Evolutionary conservation across 2,113 vertebrate species (phyloP).

Genomic region (Esox niger): DNA sequence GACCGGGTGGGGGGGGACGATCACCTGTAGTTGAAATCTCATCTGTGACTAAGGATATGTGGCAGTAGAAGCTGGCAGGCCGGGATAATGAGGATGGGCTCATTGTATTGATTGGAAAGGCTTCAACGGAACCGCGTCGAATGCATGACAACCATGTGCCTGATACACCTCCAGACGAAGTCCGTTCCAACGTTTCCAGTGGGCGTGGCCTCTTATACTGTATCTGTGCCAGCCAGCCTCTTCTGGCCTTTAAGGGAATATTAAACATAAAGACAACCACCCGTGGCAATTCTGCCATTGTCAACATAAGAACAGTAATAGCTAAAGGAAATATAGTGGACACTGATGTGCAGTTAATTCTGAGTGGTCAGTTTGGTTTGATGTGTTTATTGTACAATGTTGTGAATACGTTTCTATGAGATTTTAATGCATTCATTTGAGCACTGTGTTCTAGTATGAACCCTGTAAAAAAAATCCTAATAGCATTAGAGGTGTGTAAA

Average conservation of each 20-base stretch:
- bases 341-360: background rate
- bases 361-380: background rate
- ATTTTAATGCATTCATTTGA: background rate
- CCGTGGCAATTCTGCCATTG: background rate
- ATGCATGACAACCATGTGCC: too few species aligned
- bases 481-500: background rate
- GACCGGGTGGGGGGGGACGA: background rate
- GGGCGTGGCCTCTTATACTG: too few species aligned
- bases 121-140: too few species aligned
- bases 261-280: background rate
- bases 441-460: background rate
- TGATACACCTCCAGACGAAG: too few species aligned
- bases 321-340: background rate
- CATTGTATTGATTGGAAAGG: too few species aligned
- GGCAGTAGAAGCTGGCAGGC: too few species aligned
- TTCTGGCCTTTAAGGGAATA: background rate
- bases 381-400: conserved; percentile 3
- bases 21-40: background rate
- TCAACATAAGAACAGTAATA: background rate
- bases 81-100: too few species aligned
- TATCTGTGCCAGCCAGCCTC: too few species aligned
- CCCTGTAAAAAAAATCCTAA: background rate
- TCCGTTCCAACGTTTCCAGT: too few species aligned
- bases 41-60: too few species aligned
- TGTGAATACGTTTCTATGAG: background rate